Base-by-base conservation (phyloP, 1,140 invertebrate genomes). In the Protaetia brevitarsis region DNA sequence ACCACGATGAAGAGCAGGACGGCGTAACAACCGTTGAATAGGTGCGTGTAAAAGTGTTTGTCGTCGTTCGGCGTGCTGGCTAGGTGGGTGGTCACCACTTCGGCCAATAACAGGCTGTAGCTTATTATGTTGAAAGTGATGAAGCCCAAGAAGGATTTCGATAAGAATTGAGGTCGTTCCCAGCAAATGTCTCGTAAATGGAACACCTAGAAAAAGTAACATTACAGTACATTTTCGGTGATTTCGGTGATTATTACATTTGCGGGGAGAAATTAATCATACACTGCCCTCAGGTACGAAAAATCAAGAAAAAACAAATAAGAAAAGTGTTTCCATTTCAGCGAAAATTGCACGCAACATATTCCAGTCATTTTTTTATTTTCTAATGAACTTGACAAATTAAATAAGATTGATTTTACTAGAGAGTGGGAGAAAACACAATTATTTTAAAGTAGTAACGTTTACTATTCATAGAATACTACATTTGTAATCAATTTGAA, bases 11-110 rank as follows among this genome's bases (percentile, higher is more conserved):
- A 90, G 36, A 97, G 84, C 10, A 97, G 82, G 8, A 93, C 87
- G 10, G 94, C 95, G 79, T 96, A 96, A 77, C 92, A 94, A 4
- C 93, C 92, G 79, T 96, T 95, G 79, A 96, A 96, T 5, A 96
- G 84, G 75, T 93, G 90, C 61, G 87, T 86, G 74, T 92, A 89
- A 74, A 90, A 91, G 67, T 83, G 87, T 86, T 84, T 85, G 72
- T 86, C 83, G 72, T 86, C 82, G 41, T 83, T 78, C 36, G 85
- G 83, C 0, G 86, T 85, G 73, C 88, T 83, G 4, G 85, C 83
- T 23, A 89, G 81, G 73, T 86, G 85, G 6, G 86, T 88, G 11
- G 87, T 87, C 28, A 92, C 79, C 41, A 95, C 87, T 78, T 95
- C 93, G 8, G 91, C 89, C 3, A 93, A 79, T 37, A 96, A 84